These are phyloP conservation scores for Zygogramma bicolorata DNA, from an alignment of 2,888 invertebrate species.

Conservation along the genomic window DNA sequence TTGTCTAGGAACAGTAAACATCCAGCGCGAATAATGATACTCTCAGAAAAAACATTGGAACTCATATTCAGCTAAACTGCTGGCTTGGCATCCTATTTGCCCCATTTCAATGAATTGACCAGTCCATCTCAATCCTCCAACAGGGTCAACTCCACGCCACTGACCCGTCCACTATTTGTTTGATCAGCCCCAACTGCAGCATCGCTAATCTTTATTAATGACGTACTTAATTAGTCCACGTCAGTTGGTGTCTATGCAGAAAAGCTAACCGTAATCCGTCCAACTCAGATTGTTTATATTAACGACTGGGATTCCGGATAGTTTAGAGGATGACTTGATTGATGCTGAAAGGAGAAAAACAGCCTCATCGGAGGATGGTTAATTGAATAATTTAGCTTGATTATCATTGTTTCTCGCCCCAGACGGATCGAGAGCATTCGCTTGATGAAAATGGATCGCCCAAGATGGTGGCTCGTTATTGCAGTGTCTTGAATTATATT, in stretches of 20 bases:
- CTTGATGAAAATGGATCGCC: slow-evolving; percentile 17
- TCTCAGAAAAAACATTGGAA: no score
- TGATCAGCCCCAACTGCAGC: slow-evolving; percentile 54
- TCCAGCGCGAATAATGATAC: no score
- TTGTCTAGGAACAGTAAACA: no score
- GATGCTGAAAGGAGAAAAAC: slow-evolving; percentile 45
- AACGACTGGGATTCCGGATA: slow-evolving; percentile 52
- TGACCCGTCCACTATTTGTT: slow-evolving; percentile 44
- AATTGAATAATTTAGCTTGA: slow-evolving; percentile 43
- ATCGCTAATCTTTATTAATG: slow-evolving; percentile 61
- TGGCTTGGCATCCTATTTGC: no score
- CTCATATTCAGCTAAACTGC: no score
- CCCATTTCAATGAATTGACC: background rate
- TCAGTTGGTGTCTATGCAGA: slow-evolving; percentile 56
- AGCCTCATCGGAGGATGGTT: slow-evolving; percentile 39
- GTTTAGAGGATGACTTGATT: slow-evolving; percentile 53
- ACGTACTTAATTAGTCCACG: slow-evolving; percentile 59
- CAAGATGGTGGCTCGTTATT: slow-evolving; percentile 11
- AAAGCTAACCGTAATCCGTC: slow-evolving; percentile 54
- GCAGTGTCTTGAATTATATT: slow-evolving; percentile 8
- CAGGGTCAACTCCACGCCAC: background rate
- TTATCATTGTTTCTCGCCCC: slow-evolving; percentile 36
- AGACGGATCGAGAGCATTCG: background rate
- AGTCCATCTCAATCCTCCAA: background rate
- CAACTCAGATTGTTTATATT: slow-evolving; percentile 53